Evolutionary conservation across 2,888 invertebrate species (phyloP), one percentile per base, ranked within the genome.

Genomic region (Limnephilus rhombicus): DNA sequence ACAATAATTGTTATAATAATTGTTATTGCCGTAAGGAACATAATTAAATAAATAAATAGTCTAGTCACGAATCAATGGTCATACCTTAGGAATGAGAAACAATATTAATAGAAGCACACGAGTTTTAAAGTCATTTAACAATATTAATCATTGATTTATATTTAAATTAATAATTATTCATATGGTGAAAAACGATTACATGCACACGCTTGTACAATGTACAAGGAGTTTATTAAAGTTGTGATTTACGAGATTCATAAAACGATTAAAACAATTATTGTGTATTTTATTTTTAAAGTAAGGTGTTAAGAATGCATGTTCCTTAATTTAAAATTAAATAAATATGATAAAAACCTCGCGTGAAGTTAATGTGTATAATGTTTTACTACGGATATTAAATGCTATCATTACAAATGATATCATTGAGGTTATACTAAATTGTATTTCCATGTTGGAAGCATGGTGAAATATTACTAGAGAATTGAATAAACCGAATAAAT

Each of bases 381-480:
- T 68, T 68, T 68, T 68, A 68, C 18, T 68, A 1, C 24, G 24
- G 24, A 7, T 68, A 68, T 68, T n/a, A 9, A 24, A 68, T 7
- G 68, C 24, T 68, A 68, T n/a, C n/a, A 7, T 1, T 68, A n/a
- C 24, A 83, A 83, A 37, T 83, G 34, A 83, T 83, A 37, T 83
- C 82, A 83, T 83, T 34, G 34, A 83, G 41, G 83, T 83, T 83
- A 83, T 34, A 34, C 34, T 15, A 68, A 34, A 83, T 34, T 83
- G 82, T 34, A 83, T 83, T 34, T 68, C 24, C 68, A 68, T 24
- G 82, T 37, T 37, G 82, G 18, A 34, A 83, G 82, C 82, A 37
- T 83, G 18, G 82, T 83, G 82, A 83, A 37, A 83, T 83, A 83
- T 83, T 15, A 34, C 68, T n/a, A n/a, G 4, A 24, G 24, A 24